phyloP scores from a whole-genome alignment of 2,888 invertebrate genomes.

The Lomographa bimaculata region DNA sequence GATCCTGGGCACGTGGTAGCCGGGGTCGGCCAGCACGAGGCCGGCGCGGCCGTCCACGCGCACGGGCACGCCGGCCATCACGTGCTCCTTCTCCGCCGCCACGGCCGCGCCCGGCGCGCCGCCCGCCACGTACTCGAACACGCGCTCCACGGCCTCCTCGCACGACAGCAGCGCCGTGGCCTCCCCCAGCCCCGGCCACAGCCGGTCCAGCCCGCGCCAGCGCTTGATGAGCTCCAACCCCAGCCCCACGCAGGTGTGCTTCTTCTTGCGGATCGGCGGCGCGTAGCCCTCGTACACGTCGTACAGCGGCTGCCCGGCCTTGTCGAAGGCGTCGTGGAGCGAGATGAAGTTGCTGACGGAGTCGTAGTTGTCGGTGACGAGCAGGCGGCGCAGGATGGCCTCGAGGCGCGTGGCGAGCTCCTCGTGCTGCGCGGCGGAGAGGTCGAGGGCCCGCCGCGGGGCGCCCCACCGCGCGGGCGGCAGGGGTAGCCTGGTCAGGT shows the following conservation, averaged over 20 bases:
- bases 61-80: slow-evolving; percentile 90
- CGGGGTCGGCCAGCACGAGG: slow-evolving; percentile 93
- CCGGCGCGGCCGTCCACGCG: slow-evolving; percentile 89
- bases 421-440: slow-evolving; percentile 86
- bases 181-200: slow-evolving; percentile 87
- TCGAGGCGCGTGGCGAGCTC: slow-evolving; percentile 91
- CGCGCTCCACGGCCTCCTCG: slow-evolving; percentile 90
- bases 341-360: slow-evolving; percentile 93
- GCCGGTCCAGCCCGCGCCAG: slow-evolving; percentile 82
- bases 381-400: slow-evolving; percentile 89
- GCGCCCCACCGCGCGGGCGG: slow-evolving; percentile 48
- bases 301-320: slow-evolving; percentile 83
- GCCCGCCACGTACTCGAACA: slow-evolving; percentile 82
- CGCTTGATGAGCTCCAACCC: slow-evolving; percentile 88
- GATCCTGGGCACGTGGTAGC: slow-evolving; percentile 94
- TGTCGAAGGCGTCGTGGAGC: slow-evolving; percentile 86
- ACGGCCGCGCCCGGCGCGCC: slow-evolving; percentile 83
- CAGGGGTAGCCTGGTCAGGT: slow-evolving; percentile 56
- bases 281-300: slow-evolving; percentile 90
- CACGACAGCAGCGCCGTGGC: slow-evolving; percentile 88
- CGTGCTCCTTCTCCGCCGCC: slow-evolving; percentile 94
- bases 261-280: slow-evolving; percentile 89
- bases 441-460: slow-evolving; percentile 44
- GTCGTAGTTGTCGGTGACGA: slow-evolving; percentile 94
- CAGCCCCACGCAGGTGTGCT: slow-evolving; percentile 95